Percentiles rank a stretch among this genome's conserved stretches.
These are phyloP conservation scores for Phania funesta DNA, from an alignment of 2,888 invertebrate species.

Conservation along the genomic window DNA sequence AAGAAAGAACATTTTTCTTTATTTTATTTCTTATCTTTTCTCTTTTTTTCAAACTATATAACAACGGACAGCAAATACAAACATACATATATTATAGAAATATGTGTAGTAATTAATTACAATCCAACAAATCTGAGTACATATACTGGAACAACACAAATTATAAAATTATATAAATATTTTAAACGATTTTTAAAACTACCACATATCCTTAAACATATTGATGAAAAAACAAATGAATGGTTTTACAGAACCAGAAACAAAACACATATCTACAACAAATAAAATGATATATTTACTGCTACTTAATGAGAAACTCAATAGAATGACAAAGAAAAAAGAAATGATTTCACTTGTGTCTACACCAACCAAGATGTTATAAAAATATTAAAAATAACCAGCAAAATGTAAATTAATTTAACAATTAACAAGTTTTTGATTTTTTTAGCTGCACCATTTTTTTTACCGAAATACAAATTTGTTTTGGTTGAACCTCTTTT, in stretches of 20 bases:
- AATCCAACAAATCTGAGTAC: conserved; percentile 63
- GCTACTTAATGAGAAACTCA: conserved; percentile 26
- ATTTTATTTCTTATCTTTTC: neutral
- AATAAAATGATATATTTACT: conserved; percentile 48
- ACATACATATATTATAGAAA: neutral
- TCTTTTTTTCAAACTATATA: neutral
- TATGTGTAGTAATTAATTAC: conserved; percentile 35
- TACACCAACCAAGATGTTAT: conserved; percentile 29
- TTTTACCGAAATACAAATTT: no score
- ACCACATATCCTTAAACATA: conserved; percentile 62
- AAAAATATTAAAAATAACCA: neutral
- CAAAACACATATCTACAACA: conserved; percentile 59
- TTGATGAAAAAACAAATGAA: conserved; percentile 50
- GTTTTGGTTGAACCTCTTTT: no score
- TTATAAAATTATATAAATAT: conserved; percentile 3
- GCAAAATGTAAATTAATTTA: conserved; percentile 45
- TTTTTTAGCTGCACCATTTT: no score
- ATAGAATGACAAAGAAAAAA: conserved; percentile 3
- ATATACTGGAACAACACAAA: conserved; percentile 26
- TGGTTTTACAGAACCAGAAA: conserved; percentile 39
- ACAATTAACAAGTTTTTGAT: no score
- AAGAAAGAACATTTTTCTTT: conserved; percentile 28
- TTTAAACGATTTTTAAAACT: conserved; percentile 47
- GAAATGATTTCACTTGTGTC: conserved; percentile 35
- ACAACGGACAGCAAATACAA: no score